A percentile compares a stretch with the other conserved stretches of the same genome.
Conservation (phyloP, 2,888 invertebrate genomes). For the Dolichopus griseipennis region DNA sequence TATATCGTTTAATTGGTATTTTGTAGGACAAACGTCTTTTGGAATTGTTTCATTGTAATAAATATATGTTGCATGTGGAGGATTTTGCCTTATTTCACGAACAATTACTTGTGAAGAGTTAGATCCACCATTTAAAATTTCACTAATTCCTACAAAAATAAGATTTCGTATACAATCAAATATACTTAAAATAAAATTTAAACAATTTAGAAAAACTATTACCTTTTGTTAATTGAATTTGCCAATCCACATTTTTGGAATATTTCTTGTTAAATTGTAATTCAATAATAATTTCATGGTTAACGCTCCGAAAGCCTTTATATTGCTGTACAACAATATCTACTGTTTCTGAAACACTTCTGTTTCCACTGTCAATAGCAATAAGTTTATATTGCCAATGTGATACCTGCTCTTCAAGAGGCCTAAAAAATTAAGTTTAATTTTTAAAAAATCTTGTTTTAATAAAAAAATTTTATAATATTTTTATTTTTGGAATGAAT, state of each 20-base stretch:
- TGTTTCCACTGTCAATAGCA: slow-evolving; percentile 71
- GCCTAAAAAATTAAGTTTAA: slow-evolving; percentile 46
- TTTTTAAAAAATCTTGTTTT: background rate
- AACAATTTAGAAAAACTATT: slow-evolving; percentile 31
- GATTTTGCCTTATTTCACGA: slow-evolving; percentile 39
- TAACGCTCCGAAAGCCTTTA: slow-evolving; percentile 65
- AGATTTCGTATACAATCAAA: background rate
- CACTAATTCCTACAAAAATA: slow-evolving; percentile 34
- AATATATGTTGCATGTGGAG: slow-evolving; percentile 54
- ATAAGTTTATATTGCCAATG: slow-evolving; percentile 71
- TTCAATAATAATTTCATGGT: slow-evolving; percentile 70
- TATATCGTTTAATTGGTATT: background rate
- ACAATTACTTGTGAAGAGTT: slow-evolving; percentile 35
- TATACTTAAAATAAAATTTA: background rate
- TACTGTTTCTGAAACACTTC: slow-evolving; percentile 60
- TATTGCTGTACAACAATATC: slow-evolving; percentile 77
- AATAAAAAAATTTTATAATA: too few relatives aligned
- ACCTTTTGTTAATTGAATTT: slow-evolving; percentile 57
- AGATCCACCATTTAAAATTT: slow-evolving; percentile 42
- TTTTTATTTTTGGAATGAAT: too few relatives aligned
- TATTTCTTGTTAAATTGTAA: slow-evolving; percentile 58
- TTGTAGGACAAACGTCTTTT: slow-evolving; percentile 67
- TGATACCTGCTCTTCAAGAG: slow-evolving; percentile 71
- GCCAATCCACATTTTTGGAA: slow-evolving; percentile 67
- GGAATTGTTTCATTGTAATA: slow-evolving; percentile 75